Evolutionary conservation across 1,140 invertebrate genomes (phyloP).

Genomic region (Drosophila kikkawai): DNA sequence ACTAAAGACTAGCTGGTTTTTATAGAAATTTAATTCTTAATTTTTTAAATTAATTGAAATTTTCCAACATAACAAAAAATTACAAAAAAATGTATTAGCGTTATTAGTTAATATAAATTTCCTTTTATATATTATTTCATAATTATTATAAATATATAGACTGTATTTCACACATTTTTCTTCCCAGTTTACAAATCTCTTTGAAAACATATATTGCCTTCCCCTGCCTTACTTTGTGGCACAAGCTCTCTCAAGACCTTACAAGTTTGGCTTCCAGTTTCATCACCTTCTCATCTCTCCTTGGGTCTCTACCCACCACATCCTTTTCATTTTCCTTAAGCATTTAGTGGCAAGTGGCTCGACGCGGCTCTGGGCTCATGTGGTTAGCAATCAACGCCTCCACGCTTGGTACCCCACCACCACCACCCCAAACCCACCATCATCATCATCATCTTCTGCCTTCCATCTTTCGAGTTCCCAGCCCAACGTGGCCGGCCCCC

Average conservation of each 20-base stretch:
- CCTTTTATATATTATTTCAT: too few relatives aligned
- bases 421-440: too few relatives aligned
- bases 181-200: background rate
- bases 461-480: background rate
- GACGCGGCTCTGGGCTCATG: conserved; percentile 38
- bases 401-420: conserved; percentile 3
- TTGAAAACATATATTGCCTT: conserved; percentile 36
- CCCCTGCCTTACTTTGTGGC: conserved; percentile 15
- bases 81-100: background rate
- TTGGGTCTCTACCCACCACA: background rate
- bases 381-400: conserved; percentile 68
- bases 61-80: background rate
- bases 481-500: background rate
- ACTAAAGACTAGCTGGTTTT: too few relatives aligned
- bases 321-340: conserved; percentile 13
- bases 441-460: background rate
- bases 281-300: conserved; percentile 7
- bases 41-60: background rate
- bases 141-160: background rate
- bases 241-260: conserved; percentile 55
- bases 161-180: background rate
- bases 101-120: too few relatives aligned
- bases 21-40: background rate
- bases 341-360: conserved; percentile 44
- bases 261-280: conserved; percentile 35